Evolutionary conservation across 2,797 vertebrate genomes (phyloP), one percentile per base, ranked within the genome.

Genomic region (Pseudocheirus occidentalis): DNA sequence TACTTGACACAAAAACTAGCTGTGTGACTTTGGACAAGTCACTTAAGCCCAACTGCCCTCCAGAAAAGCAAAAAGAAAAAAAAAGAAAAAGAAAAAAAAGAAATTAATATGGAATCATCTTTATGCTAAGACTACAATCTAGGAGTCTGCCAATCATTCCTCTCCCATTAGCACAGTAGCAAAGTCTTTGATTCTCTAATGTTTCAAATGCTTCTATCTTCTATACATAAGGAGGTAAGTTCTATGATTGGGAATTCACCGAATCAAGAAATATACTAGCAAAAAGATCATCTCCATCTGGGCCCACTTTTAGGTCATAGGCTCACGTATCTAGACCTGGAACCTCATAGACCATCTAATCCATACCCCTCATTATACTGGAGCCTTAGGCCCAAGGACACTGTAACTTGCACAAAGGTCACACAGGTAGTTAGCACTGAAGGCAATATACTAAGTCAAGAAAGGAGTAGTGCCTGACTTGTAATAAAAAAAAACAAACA

Each of bases 201-300:
- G 21, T 81, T 81, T 81, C 21, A 46, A 81, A 46, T 46, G 73
- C 18, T 90, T 95, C 95, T 66, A 94, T 87, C 91, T 92, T 94
- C 93, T 87, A 18, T 5, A 14, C 34, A 92, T 91, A 53, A 57
- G 89, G 92, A 93, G 95, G 94, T 92, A 97, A 94, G 95, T 90
- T 94, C 91, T 95, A 90, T 96, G 92, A 95, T 94, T 97, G 94
- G 94, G 95, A 95, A 95, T 95, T 92, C 34, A 55, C 55, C 34
- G 56, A 95, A 94, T 95, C 90, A 95, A 66, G 91, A 96, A 97
- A 96, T 90, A 93, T 95, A 81, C 58, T 94, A 95, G 93, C 92
- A 96, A 91, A 93, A 97, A 94, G 96, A 53, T 91, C 94, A 56
- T 94, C 96, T 97, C 34, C 59, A 57, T 95, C 92, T 97, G 96